A percentile compares a stretch with the other conserved stretches of the same genome.
Conservation (phyloP, 2,797 vertebrate species). For the Chlorospingus flavigularis region DNA sequence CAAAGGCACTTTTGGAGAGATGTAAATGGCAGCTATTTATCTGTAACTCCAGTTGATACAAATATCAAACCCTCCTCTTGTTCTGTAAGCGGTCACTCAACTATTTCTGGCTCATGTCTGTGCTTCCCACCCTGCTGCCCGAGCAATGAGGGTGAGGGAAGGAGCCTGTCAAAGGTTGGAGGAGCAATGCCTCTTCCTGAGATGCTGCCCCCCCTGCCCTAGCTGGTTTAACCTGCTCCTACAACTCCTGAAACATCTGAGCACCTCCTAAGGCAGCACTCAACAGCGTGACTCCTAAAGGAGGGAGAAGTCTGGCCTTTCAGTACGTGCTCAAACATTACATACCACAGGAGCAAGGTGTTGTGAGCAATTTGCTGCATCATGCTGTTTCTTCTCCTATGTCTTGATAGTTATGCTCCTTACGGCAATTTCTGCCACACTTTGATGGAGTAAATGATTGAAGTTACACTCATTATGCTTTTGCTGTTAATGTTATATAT, state of each 20-base stretch:
- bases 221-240: not conserved
- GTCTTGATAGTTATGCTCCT: not conserved
- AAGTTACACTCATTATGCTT: not conserved
- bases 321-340: not conserved
- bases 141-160: not conserved
- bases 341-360: not conserved
- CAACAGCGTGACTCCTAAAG: accelerated
- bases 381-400: not conserved
- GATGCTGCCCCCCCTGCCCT: not conserved
- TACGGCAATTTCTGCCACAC: not conserved
- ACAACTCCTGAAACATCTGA: not conserved
- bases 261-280: accelerated
- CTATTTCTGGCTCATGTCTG: not conserved
- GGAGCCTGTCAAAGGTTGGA: not conserved
- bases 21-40: not conserved
- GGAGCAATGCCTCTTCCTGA: not conserved
- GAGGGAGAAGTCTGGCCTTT: not conserved
- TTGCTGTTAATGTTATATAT: not conserved
- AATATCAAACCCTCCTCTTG: not conserved
- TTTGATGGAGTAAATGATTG: not conserved
- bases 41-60: not conserved
- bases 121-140: not conserved
- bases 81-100: not conserved
- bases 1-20: not conserved
- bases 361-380: not conserved